Conservation (phyloP, 2,113 vertebrate genomes). For the Ovis aries region DNA sequence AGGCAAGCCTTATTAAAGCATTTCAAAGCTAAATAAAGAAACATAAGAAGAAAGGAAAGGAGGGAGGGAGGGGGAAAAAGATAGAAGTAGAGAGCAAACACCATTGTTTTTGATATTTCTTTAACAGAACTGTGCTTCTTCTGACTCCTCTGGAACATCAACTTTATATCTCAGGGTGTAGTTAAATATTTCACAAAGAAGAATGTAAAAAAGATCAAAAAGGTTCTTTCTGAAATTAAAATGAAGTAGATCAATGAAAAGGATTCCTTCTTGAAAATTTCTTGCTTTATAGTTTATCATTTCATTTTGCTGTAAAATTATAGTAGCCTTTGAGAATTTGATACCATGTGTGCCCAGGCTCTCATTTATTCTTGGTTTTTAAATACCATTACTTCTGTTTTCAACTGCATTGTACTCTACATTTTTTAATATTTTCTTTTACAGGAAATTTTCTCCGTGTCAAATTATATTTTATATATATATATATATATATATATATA, state of each 20-base stretch:
- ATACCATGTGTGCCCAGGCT: background rate
- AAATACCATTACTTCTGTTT: conserved; percentile 3
- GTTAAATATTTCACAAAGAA: conserved; percentile 40
- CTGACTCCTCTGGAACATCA: background rate
- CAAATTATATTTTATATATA: background rate
- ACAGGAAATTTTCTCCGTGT: background rate
- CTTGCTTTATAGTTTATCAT: background rate
- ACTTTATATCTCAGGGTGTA: background rate
- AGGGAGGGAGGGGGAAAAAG: rapidly evolving
- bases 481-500: background rate
- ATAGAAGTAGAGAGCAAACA: background rate
- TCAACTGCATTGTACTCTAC: background rate
- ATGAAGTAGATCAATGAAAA: conserved; percentile 20
- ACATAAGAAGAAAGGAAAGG: background rate
- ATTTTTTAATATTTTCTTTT: conserved; percentile 6
- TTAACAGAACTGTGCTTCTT: background rate
- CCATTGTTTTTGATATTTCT: background rate
- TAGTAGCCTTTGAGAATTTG: conserved; percentile 14
- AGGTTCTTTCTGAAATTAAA: conserved; percentile 34
- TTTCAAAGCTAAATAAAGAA: background rate
- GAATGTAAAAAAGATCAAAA: conserved; percentile 38
- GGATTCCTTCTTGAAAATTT: conserved; percentile 28
- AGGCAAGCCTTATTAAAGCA: background rate
- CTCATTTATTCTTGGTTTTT: conserved; percentile 27
- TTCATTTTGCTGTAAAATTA: conserved; percentile 50